Evolutionary conservation across 53 echinoderm and acorn worm species (phyloP).

Genomic region (Apostichopus leukothele): DNA sequence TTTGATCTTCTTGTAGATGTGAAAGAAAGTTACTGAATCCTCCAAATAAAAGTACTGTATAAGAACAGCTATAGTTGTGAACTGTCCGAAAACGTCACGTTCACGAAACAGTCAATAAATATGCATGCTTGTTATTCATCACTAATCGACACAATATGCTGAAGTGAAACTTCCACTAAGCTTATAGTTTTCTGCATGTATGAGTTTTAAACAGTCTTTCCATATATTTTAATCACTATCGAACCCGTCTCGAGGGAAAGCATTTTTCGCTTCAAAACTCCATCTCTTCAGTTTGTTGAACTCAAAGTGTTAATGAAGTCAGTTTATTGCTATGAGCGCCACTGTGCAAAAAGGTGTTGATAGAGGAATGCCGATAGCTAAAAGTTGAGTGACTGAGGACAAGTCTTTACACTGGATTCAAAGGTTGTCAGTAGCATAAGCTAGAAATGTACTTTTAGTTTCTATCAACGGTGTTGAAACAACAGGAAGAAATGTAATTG

Average conservation of each 20-base stretch:
- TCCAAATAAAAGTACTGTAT: too few relatives aligned
- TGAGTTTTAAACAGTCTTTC: background rate
- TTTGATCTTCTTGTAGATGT: too few relatives aligned
- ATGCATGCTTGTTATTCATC: background rate
- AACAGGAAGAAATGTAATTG: background rate
- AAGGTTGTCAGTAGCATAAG: background rate
- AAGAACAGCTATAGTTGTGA: too few relatives aligned
- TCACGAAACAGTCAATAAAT: too few relatives aligned
- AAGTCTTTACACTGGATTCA: background rate
- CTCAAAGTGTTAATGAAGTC: slow-evolving; percentile 35
- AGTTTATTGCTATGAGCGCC: slow-evolving; percentile 5
- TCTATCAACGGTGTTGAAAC: background rate
- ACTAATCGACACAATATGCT: background rate
- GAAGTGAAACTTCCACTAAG: background rate
- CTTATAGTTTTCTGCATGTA: background rate
- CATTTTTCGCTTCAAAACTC: background rate
- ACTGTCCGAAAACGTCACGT: too few relatives aligned
- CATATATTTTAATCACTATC: background rate
- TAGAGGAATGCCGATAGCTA: background rate
- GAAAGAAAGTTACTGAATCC: too few relatives aligned
- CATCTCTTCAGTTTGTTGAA: slow-evolving; percentile 9
- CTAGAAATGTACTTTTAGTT: background rate
- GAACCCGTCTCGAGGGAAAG: background rate
- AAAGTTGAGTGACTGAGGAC: background rate
- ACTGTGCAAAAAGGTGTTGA: slow-evolving; percentile 18